Conservation (phyloP, 2,113 vertebrate species). For the Gadus macrocephalus region DNA sequence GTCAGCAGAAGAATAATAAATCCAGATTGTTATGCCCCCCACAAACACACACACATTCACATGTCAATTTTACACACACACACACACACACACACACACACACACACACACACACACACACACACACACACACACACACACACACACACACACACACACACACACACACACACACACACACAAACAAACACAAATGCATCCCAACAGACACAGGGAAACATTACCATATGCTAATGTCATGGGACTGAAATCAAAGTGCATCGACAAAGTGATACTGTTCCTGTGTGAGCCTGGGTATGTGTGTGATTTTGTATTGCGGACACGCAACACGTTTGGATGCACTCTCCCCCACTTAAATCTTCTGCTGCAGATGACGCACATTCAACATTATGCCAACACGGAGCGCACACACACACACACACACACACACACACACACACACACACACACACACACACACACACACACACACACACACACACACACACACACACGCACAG, state of each 20-base stretch:
- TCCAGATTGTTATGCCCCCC: too few species aligned
- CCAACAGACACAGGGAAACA: slow-evolving; percentile 6
- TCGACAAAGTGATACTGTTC: slow-evolving; percentile 4
- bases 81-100: too few species aligned
- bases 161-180: too few species aligned
- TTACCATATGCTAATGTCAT: slow-evolving; percentile 30
- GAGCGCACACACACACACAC: slow-evolving; percentile 19
- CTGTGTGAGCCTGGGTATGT: neutral
- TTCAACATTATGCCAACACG: slow-evolving; percentile 34
- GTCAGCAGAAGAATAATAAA: too few species aligned
- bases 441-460: neutral
- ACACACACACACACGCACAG: neutral
- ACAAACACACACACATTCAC: too few species aligned
- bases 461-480: slow-evolving; percentile 3
- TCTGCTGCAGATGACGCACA: slow-evolving; percentile 1
- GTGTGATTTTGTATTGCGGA: neutral
- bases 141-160: too few species aligned
- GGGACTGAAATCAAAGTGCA: slow-evolving; percentile 31
- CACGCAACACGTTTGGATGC: neutral
- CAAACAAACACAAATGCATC: too few species aligned
- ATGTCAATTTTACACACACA: too few species aligned
- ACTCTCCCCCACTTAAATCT: neutral
- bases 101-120: too few species aligned
- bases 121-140: rapidly evolving
- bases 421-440: neutral